These are phyloP conservation scores for Euzophera pinguis DNA, from an alignment of 2,888 invertebrate species.

Conservation along the genomic window DNA sequence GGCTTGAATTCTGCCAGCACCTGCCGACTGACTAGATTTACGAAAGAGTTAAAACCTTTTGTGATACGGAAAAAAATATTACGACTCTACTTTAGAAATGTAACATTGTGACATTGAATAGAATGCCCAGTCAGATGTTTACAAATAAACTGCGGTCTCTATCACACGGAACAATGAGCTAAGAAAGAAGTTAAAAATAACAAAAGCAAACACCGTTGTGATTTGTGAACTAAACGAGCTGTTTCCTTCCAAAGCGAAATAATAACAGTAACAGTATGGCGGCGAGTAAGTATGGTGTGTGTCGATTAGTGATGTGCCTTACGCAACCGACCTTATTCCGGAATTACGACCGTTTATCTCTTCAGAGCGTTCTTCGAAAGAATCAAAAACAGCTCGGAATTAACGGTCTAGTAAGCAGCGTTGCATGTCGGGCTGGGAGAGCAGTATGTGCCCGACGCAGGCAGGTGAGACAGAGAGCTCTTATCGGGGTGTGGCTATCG, in stretches of 20 bases:
- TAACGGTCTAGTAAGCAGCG: constrained; percentile 38
- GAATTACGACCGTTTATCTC: constrained; percentile 24
- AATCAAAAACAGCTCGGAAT: constrained; percentile 40
- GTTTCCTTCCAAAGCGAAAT: constrained; percentile 60
- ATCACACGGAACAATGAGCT: constrained; percentile 61
- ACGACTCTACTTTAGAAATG: constrained; percentile 31
- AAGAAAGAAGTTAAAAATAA: constrained; percentile 70
- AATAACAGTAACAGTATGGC: constrained; percentile 66
- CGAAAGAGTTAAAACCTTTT: constrained; percentile 22
- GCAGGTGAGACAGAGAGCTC: constrained; percentile 50
- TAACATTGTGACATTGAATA: constrained; percentile 39
- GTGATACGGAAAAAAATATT: constrained; percentile 19
- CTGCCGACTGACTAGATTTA: constrained; percentile 28
- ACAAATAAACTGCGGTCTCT: constrained; percentile 58
- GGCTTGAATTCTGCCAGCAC: constrained; percentile 32
- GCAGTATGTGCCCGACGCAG: constrained; percentile 25
- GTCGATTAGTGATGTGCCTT: constrained; percentile 45
- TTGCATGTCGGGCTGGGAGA: constrained; percentile 30
- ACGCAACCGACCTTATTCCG: constrained; percentile 47
- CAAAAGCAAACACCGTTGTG: constrained; percentile 61
- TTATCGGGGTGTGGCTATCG: constrained; percentile 70
- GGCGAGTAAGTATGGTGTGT: constrained; percentile 37
- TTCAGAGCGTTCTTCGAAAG: constrained; percentile 34
- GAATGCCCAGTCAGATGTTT: constrained; percentile 59
- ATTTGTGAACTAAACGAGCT: constrained; percentile 53